Evolutionary conservation across 1,140 invertebrate genomes (phyloP), one percentile per base, ranked within the genome.

Genomic region (Pygmarrhopalites habei): DNA sequence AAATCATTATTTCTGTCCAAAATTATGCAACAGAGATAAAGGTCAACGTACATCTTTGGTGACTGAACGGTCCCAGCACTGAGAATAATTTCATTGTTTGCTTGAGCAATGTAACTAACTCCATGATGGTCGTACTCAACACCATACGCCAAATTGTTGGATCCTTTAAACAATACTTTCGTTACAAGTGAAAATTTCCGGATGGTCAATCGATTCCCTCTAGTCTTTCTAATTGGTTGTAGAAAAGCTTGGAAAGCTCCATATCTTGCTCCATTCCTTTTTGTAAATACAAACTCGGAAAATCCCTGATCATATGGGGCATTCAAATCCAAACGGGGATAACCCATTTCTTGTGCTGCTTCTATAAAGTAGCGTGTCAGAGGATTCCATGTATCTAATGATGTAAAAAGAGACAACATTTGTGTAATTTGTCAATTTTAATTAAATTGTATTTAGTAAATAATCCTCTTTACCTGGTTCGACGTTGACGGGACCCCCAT

Each of bases 281-380:
- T 32, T 35, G 58, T 70, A 60, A 65, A 67, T 26, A 32, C 23
- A 30, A 67, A 53, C 26, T 70, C 58, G 26, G 39, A 52, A 53
- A 70, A 70, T 2, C 66, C 69, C 66, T 71, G 64, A 26, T 61
- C 39, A 51, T 66, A 71, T 2, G 63, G 60, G n/a, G 76, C 80
- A 71, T 83, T 87, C 7, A 86, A 81, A 68, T 86, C 83, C 7
- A 58, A 35, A 56, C 80, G 83, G 35, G 78, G 75, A 68, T 88
- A 89, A 1, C 88, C 88, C 23, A 91, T 67, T 68, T 89, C 83
- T 49, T 75, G 67, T 0, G 85, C 87, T 1, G 87, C 85, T 68
- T 82, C 77, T 17, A 87, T 76, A 64, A 92, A 79, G 71, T 51
- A 74, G 62, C 75, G 66, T 2, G 76, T 73, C 28, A 80, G 64